These are phyloP conservation scores for Notamacropus eugenii DNA, from an alignment of 2,797 vertebrate species.

Conservation along the genomic window DNA sequence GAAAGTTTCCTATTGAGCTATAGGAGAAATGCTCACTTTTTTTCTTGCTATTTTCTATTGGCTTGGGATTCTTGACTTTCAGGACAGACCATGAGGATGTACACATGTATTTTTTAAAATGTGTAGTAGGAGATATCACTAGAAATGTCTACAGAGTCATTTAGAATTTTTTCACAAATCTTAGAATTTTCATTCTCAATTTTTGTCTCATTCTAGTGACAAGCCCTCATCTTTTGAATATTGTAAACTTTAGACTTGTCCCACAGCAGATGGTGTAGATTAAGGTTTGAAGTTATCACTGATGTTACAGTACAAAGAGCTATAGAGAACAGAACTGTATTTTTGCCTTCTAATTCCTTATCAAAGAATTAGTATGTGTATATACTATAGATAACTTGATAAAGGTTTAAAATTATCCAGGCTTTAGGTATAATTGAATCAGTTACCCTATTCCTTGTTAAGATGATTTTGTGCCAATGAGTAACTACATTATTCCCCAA, in stretches of 20 bases:
- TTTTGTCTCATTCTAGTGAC: slow-evolving; percentile 5
- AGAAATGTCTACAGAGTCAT: background rate
- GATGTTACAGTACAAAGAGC: slow-evolving; percentile 6
- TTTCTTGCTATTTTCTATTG: background rate
- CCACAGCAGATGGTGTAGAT: slow-evolving; percentile 37
- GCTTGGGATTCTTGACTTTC: background rate
- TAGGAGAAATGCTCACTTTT: too few species aligned
- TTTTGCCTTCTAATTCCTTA: background rate
- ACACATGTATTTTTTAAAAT: too few species aligned
- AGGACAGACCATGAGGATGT: background rate
- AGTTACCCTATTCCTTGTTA: slow-evolving; percentile 32
- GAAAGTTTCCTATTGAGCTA: too few species aligned
- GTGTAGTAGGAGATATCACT: too few species aligned
- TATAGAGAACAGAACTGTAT: background rate
- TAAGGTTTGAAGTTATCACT: background rate
- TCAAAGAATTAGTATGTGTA: slow-evolving; percentile 9
- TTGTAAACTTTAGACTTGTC: slow-evolving; percentile 35
- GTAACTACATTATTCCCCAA: slow-evolving; percentile 28
- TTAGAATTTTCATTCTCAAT: slow-evolving; percentile 27
- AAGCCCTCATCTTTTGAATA: background rate
- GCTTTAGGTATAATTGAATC: slow-evolving; percentile 10
- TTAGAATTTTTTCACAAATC: background rate
- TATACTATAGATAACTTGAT: slow-evolving; percentile 28
- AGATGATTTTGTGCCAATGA: slow-evolving; percentile 51
- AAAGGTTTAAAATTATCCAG: slow-evolving; percentile 28